Percentiles rank a stretch among this genome's conserved stretches.
phyloP scores from a whole-genome alignment of 1,140 invertebrate species.

The Colletes gigas region DNA sequence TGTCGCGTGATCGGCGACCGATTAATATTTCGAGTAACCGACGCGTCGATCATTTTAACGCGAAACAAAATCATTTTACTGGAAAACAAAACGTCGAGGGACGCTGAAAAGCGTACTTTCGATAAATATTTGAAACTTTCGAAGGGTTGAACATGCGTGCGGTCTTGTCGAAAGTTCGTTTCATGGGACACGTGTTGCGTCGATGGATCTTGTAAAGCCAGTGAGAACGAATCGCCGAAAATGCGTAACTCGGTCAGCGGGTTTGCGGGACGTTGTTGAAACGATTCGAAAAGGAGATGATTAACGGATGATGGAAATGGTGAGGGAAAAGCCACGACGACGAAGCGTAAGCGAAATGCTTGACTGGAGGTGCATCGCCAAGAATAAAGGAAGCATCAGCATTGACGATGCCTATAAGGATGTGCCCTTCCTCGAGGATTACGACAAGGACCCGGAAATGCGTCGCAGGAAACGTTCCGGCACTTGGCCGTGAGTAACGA shows the following conservation, averaged over 20 bases:
- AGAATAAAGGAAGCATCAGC: slow-evolving; percentile 8
- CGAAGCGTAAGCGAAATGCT: slow-evolving; percentile 71
- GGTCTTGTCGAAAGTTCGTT: neutral
- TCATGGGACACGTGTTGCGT: slow-evolving; percentile 1
- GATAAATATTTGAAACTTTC: neutral
- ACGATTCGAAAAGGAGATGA: slow-evolving; percentile 5
- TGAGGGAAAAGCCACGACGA: slow-evolving; percentile 69
- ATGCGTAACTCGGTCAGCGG: neutral
- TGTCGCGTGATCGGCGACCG: slow-evolving; percentile 11
- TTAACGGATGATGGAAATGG: slow-evolving; percentile 60
- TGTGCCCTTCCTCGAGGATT: slow-evolving; percentile 49
- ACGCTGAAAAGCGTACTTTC: neutral
- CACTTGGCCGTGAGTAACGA: slow-evolving; percentile 77
- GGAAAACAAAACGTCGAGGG: neutral
- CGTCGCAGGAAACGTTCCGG: slow-evolving; percentile 73
- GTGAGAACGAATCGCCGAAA: neutral
- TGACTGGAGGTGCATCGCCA: slow-evolving; percentile 63
- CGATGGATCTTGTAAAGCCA: neutral
- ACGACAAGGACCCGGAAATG: slow-evolving; percentile 66
- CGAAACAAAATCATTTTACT: too few relatives aligned
- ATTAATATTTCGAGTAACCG: neutral
- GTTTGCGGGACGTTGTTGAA: neutral
- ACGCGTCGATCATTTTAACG: neutral
- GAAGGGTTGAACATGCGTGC: neutral
- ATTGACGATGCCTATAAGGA: slow-evolving; percentile 23